phyloP scores from a whole-genome alignment of 2,113 vertebrate genomes.

The Orientallactaga bullata region DNA sequence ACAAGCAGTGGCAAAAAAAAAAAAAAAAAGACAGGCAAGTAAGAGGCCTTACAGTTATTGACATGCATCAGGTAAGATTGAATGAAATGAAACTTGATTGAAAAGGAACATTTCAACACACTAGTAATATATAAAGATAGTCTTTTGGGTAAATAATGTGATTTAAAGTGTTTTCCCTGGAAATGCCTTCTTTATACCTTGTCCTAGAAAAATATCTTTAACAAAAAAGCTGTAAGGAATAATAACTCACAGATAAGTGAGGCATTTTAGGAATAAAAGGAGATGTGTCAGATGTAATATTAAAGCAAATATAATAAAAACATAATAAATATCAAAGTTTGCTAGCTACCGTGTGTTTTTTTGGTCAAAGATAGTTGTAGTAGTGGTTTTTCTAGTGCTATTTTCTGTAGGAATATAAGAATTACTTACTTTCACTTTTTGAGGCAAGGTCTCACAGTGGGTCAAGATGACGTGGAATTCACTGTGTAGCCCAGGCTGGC shows the following conservation, averaged over 20 bases:
- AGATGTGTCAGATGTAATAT: slow-evolving; percentile 18
- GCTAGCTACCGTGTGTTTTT: not conserved
- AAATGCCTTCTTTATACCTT: slow-evolving; percentile 55
- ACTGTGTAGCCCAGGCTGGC: too few relatives aligned
- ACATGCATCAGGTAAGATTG: slow-evolving; percentile 42
- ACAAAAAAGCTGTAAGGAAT: slow-evolving; percentile 7
- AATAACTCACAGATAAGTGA: slow-evolving; percentile 51
- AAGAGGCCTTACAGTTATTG: slow-evolving; percentile 41
- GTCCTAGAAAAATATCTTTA: slow-evolving; percentile 56
- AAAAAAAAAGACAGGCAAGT: slow-evolving; percentile 8
- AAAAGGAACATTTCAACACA: slow-evolving; percentile 66
- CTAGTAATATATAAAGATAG: slow-evolving; percentile 52
- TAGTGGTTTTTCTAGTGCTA: slow-evolving; percentile 39
- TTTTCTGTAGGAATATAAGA: slow-evolving; percentile 29
- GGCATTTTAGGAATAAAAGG: not conserved
- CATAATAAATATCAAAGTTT: slow-evolving; percentile 12
- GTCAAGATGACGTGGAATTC: too few relatives aligned
- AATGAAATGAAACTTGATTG: slow-evolving; percentile 52
- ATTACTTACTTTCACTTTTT: not conserved
- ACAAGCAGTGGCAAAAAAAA: not conserved
- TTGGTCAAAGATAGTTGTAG: not conserved
- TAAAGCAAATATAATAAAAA: slow-evolving; percentile 26
- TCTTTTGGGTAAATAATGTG: slow-evolving; percentile 60
- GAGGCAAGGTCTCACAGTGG: too few relatives aligned
- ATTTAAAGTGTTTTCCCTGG: slow-evolving; percentile 60